Base-by-base conservation (phyloP, 2,888 invertebrate genomes). In the Epinotia brunnichana region DNA sequence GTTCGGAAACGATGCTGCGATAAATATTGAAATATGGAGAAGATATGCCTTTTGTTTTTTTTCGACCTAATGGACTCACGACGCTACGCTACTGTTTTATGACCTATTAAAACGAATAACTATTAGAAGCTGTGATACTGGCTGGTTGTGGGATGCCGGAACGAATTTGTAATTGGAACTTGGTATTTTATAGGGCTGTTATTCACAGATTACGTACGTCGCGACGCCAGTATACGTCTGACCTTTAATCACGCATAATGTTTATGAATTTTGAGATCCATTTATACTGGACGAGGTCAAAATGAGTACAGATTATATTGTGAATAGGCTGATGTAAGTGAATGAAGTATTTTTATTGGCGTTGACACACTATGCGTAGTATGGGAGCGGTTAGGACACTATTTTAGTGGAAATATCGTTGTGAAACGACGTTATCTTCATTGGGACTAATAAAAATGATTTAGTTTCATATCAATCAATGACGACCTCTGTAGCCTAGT, bases 1-100 rank as follows among this genome's bases (percentile, higher is more conserved):
- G 89, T 90, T 90, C 89, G 88, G 87, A 92, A 91, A 92, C 87
- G 91, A 91, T 92, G 88, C 82, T 79, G 89, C 87, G 92, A 92
- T 92, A 92, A 92, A 92, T 92, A 90, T 91, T 92, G 90, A 91
- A 92, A 90, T 92, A 91, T 91, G 90, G 90, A 89, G 88, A 87
- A 88, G 90, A 90, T 89, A 82, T 85, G 86, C 82, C 85, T 89
- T 89, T 86, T 88, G 86, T 82, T 77, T 81, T 77, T 66, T 66
- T 73, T 73, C 48, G 53, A 77, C 84, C 85, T 87, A 87, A 89
- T 86, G 85, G 86, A 79, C 74, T 82, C 78, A 82, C 82, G 81
- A 76, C 60, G 79, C 81, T 76, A 77, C 78, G 91, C 92, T 91
- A 91, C 92, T 85, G 91, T 91, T 91, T 91, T 89, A 91, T 91